Base-by-base conservation (phyloP, 2,113 vertebrate species). In the Albula glossodonta region DNA sequence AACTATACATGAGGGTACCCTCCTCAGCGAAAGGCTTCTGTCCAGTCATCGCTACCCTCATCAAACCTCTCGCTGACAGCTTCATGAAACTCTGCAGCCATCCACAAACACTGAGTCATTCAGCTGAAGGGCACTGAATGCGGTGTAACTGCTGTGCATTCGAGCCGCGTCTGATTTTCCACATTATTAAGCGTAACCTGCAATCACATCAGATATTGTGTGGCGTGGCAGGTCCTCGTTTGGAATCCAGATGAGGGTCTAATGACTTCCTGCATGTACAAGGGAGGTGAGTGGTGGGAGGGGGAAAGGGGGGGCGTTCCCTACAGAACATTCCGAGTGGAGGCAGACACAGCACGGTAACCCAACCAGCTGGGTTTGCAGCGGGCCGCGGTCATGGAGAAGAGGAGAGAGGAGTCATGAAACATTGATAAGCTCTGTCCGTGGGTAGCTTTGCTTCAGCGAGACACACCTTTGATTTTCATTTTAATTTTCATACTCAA, bases 41-140 rank as follows among this genome's bases (percentile, higher is more conserved):
- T 81, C 80, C 80, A 51, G 51, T 81, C 51, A 51, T 51, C 80
- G 22, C 80, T 19, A n/a, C 80, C 80, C 49, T 52, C 80, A n/a
- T 51, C 50, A 19, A 74, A 50, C 49, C 51, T 10, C 80, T 81
- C 15, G 10, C 49, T 10, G 50, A 81, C 15, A 22, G 51, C 22
- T n/a, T 81, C 53, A 9, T 19, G 53, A 52, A 81, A 52, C 51
- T 81, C 49, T 52, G 51, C 3, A 8, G 22, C 51, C 50, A 1
- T 81, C 51, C n/a, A 53, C 80, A 51, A 51, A 52, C 50, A 52
- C 2, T 81, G 50, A 81, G 49, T 81, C 80, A 81, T 4, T 80
- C 80, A n/a, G 50, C 25, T 81, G 49, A 81, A 80, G 50, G 80
- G 22, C 17, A 51, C 19, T 51, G 51, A 53, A 7, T 53, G 22